Evolutionary conservation across 2,888 invertebrate genomes (phyloP).

Genomic region (Cheiracanthium punctorium): DNA sequence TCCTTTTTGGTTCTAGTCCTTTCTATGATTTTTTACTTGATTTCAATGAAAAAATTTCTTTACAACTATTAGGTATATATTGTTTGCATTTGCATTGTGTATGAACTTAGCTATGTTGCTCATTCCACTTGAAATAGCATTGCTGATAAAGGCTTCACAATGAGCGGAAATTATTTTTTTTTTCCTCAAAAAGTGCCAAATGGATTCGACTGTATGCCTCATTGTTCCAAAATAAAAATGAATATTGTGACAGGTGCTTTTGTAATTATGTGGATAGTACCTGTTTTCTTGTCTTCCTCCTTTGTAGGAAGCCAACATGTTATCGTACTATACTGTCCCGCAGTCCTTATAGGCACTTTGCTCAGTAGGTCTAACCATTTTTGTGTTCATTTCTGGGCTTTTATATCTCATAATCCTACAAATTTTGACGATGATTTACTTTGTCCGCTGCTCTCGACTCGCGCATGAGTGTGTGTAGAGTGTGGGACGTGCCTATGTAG

Average conservation of each 20-base stretch:
- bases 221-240: neutral
- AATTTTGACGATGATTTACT: neutral
- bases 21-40: no score
- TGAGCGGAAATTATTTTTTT: no score
- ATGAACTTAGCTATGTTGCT: no score
- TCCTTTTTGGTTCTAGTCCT: no score
- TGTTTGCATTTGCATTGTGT: no score
- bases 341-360: constrained; percentile 45
- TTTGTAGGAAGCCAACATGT: constrained; percentile 60
- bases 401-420: constrained; percentile 8
- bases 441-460: no score
- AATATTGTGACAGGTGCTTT: constrained; percentile 58
- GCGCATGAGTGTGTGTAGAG: neutral
- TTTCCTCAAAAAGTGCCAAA: neutral
- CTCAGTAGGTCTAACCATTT: constrained; percentile 24
- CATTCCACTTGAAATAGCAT: no score
- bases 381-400: constrained; percentile 25
- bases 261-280: constrained; percentile 65
- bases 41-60: no score
- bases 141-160: no score
- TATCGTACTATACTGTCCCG: constrained; percentile 36
- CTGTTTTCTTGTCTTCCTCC: constrained; percentile 64
- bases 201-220: neutral
- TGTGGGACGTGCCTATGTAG: constrained; percentile 33
- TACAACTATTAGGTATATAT: no score